These are phyloP conservation scores for Microplitis manilae DNA, from an alignment of 2,888 invertebrate genomes.

Conservation along the genomic window DNA sequence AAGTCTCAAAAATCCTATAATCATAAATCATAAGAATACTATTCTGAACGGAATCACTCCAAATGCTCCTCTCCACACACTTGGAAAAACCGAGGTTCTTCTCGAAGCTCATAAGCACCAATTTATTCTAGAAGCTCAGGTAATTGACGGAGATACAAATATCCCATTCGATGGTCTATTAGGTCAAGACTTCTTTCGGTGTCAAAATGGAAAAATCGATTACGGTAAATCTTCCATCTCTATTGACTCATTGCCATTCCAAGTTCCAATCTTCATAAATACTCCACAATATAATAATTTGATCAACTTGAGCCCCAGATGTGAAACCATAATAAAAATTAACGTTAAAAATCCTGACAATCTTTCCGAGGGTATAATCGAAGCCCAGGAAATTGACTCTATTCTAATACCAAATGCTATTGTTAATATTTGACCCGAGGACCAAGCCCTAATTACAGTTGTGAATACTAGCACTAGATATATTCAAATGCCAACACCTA, in stretches of 20 bases:
- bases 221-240: background rate
- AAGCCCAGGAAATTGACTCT: background rate
- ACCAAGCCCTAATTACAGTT: constrained; percentile 32
- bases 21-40: background rate
- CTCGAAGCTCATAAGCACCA: constrained; percentile 19
- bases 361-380: constrained; percentile 24
- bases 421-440: constrained; percentile 10
- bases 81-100: constrained; percentile 28
- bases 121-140: constrained; percentile 15
- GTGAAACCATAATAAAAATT: constrained; percentile 16
- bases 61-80: constrained; percentile 29
- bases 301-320: constrained; percentile 3
- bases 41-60: constrained; percentile 6
- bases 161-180: constrained; percentile 22
- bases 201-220: constrained; percentile 1
- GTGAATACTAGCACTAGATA: constrained; percentile 24
- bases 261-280: constrained; percentile 15
- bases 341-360: constrained; percentile 18
- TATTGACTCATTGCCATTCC: constrained; percentile 2
- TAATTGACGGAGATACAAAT: constrained; percentile 17
- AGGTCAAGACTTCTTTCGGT: constrained; percentile 6
- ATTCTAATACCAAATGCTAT: constrained; percentile 30
- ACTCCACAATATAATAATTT: constrained; percentile 7
- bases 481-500: constrained; percentile 6
- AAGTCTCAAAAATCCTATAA: background rate